Base-by-base conservation (phyloP, 2,888 invertebrate species). In the Cotesia congregata region DNA sequence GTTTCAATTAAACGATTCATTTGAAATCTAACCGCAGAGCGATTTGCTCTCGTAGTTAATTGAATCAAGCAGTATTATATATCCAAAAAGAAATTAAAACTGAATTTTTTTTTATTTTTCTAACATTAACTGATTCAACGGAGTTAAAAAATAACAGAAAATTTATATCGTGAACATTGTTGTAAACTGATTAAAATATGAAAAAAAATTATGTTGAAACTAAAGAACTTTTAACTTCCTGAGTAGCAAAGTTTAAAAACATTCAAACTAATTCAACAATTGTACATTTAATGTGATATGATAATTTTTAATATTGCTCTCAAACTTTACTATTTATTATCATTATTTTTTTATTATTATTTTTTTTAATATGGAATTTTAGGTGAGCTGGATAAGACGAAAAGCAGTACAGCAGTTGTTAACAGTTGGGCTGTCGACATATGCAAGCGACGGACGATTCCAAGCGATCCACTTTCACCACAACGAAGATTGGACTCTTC, bases 401-500 rank as follows among this genome's bases (percentile, higher is more conserved):
- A 95, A 95, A 91, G 95, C 94, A 91, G 95, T 95, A 86, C 84
- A 85, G 61, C 88, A 96, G 86, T 91, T 97, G 78, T 91, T 97
- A 78, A 97, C 97, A 75, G 96, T 97, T 72, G 96, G 96, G 5
- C 90, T 95, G 83, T 95, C 95, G 65, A 96, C 96, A 1, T 97
- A 97, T 90, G 96, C 96, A 85, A 96, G 96, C 83, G 97, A 97
- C 88, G 96, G 95, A 87, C 92, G 97, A 85, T 97, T 96, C 90
- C 95, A 95, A 87, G 95, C 96, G 68, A 94, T 95, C 83, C 96
- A 97, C 90, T 91, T 95, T 81, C 95, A 95, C 86, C 95, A 96
- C 90, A 95, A 95, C 83, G 96, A 96, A 95, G 97, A 97, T 90
- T 97, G 97, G 97, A 96, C 96, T 79, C 90, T 97, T 79, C 96